Evolutionary conservation across 2,113 vertebrate species (phyloP).

Genomic region (Mobula hypostoma): DNA sequence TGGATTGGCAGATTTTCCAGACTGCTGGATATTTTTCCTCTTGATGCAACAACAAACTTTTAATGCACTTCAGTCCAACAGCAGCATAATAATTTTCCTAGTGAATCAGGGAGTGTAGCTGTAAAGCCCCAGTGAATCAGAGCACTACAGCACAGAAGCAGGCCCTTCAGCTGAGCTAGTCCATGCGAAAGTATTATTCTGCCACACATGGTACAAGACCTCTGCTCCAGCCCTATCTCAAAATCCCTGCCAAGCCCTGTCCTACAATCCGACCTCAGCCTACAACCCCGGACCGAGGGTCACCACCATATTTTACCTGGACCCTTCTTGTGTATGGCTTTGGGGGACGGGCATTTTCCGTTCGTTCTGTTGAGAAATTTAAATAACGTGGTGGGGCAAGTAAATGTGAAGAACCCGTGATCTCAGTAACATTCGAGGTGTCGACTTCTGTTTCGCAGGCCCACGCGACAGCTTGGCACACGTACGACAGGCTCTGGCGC

Average conservation of each 20-base stretch:
- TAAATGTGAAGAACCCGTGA: background rate
- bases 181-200: background rate
- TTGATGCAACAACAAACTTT: too few relatives aligned
- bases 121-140: too few relatives aligned
- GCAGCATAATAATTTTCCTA: too few relatives aligned
- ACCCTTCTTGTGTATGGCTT: background rate
- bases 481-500: constrained; percentile 74
- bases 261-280: background rate
- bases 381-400: background rate
- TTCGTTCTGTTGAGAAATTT: background rate
- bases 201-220: background rate
- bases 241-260: background rate
- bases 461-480: constrained; percentile 82
- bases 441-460: constrained; percentile 56
- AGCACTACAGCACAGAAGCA: too few relatives aligned
- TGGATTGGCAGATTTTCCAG: too few relatives aligned
- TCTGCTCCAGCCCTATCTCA: background rate
- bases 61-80: too few relatives aligned
- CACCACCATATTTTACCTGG: background rate
- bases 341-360: background rate
- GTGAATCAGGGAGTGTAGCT: too few relatives aligned
- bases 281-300: background rate
- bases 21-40: too few relatives aligned
- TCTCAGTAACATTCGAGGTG: background rate
- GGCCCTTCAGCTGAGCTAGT: too few relatives aligned